Percentiles rank a stretch among this genome's conserved stretches.
phyloP scores from a whole-genome alignment of 2,113 vertebrate genomes.

The Cyprinodon tularosa region DNA sequence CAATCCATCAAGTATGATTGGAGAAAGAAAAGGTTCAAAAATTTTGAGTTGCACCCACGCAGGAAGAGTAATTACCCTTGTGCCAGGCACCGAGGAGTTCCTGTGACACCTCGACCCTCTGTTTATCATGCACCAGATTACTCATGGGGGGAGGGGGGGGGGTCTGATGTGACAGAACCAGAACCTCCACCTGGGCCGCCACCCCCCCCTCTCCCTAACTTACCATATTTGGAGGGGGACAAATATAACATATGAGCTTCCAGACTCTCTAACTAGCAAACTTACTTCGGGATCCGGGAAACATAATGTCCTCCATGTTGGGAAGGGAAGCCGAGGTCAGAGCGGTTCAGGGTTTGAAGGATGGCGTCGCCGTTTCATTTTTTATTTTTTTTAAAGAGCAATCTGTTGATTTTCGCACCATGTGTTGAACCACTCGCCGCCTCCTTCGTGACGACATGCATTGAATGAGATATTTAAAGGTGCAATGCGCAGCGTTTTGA shows the following conservation, averaged over 20 bases:
- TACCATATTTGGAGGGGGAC: conserved; percentile 33
- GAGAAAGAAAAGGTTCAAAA: conserved; percentile 81
- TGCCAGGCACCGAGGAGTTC: conserved; percentile 73
- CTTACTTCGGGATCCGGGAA: conserved; percentile 36
- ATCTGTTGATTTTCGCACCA: conserved; percentile 55
- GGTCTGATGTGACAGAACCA: conserved; percentile 50
- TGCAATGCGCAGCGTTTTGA: conserved; percentile 53
- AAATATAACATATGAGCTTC: conserved; percentile 49
- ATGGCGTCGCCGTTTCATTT: conserved; percentile 9
- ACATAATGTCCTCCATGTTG: conserved; percentile 31
- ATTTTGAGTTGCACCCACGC: conserved; percentile 74
- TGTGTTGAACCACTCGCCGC: conserved; percentile 56
- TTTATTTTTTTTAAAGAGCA: conserved; percentile 2
- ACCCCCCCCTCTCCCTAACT: conserved; percentile 43
- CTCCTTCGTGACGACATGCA: conserved; percentile 50
- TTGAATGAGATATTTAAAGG: conserved; percentile 44
- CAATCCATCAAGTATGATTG: conserved; percentile 82
- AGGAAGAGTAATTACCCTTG: conserved; percentile 79
- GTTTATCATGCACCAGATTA: conserved; percentile 78
- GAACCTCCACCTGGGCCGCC: conserved; percentile 58
- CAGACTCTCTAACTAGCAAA: conserved; percentile 62
- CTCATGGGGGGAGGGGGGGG: conserved; percentile 63
- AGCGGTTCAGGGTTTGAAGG: conserved; percentile 12
- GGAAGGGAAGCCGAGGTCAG: not conserved
- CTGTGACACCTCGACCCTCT: conserved; percentile 72